A percentile compares a stretch with the other conserved stretches of the same genome.
phyloP scores from a whole-genome alignment of 2,888 invertebrate species.

The Orthonevra nobilis region DNA sequence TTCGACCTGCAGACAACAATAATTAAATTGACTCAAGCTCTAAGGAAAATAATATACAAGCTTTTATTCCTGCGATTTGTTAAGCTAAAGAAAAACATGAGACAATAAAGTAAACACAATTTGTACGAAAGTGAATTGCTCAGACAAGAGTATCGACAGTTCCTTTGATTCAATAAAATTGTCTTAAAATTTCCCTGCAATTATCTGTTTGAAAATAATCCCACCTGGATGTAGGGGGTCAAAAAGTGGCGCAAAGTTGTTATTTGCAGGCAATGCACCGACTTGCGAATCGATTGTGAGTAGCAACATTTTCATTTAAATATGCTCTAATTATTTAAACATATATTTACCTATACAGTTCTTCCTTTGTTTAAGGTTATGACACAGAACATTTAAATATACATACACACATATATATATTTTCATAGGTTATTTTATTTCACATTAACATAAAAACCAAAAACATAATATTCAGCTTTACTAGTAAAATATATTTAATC shows the following conservation, averaged over 20 bases:
- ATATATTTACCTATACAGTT: too few relatives aligned
- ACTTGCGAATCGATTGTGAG: constrained; percentile 80
- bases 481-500: too few relatives aligned
- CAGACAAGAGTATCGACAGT: too few relatives aligned
- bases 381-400: background rate
- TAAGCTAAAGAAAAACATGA: background rate
- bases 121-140: background rate
- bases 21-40: too few relatives aligned
- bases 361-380: too few relatives aligned
- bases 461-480: background rate
- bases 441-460: background rate
- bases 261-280: constrained; percentile 81
- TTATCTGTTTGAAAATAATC: constrained; percentile 15
- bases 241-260: constrained; percentile 77
- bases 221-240: constrained; percentile 72
- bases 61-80: too few relatives aligned
- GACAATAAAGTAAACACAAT: constrained; percentile 20
- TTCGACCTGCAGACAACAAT: too few relatives aligned
- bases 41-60: too few relatives aligned
- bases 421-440: too few relatives aligned
- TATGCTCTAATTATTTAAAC: background rate
- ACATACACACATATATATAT: background rate
- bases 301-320: constrained; percentile 48
- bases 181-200: background rate
- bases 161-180: too few relatives aligned